Evolutionary conservation across 2,113 vertebrate species (phyloP).

Genomic region (Tinamus guttatus): DNA sequence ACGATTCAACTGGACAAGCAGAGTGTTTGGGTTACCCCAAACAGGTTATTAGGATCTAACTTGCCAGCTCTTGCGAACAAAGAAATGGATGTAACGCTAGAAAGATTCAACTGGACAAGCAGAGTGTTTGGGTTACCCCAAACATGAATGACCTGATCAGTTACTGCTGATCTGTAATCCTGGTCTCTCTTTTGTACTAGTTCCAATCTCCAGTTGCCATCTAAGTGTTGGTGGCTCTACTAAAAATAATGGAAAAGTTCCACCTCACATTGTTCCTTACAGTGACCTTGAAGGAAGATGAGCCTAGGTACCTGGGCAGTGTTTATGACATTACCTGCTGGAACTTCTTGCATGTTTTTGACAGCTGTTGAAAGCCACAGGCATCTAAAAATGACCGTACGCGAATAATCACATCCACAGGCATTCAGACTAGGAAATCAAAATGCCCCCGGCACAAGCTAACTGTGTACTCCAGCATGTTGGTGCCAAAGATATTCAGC

Average conservation of each 20-base stretch:
- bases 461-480: slow-evolving; percentile 8
- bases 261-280: background rate
- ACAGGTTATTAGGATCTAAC: background rate
- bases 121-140: background rate
- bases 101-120: background rate
- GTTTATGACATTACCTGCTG: slow-evolving; percentile 23
- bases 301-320: background rate
- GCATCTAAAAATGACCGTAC: slow-evolving; percentile 42
- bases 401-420: background rate
- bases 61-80: background rate
- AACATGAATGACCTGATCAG: background rate
- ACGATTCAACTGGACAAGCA: background rate
- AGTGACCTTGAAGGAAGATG: background rate
- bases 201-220: background rate
- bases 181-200: background rate
- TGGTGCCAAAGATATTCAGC: slow-evolving; percentile 41
- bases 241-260: background rate
- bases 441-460: slow-evolving; percentile 25
- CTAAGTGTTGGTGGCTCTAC: background rate
- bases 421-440: slow-evolving; percentile 29
- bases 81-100: background rate
- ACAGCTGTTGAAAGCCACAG: slow-evolving; percentile 42
- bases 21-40: background rate
- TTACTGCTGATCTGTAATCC: background rate
- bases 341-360: slow-evolving; percentile 47